These are phyloP conservation scores for Eptatretus burgeri DNA, from an alignment of 2,113 vertebrate genomes.

Conservation along the genomic window DNA sequence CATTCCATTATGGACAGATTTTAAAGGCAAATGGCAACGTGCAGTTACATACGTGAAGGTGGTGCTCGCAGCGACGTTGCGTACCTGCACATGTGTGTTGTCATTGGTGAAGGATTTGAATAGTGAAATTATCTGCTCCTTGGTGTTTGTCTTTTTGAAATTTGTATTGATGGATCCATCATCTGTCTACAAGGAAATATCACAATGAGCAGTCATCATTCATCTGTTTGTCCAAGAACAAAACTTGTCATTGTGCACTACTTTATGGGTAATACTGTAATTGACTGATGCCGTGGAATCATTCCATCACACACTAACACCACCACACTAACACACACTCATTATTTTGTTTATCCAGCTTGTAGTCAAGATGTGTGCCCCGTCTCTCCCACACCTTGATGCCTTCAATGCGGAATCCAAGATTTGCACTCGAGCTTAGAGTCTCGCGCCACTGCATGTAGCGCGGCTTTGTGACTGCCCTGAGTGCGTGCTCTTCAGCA, in stretches of 20 bases:
- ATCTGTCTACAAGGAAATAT: slow-evolving; percentile 33
- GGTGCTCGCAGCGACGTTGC: not conserved
- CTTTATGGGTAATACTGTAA: too few species aligned
- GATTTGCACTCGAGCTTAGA: slow-evolving; percentile 64
- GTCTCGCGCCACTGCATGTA: slow-evolving; percentile 99
- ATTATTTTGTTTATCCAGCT: too few species aligned
- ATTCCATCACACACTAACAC: too few species aligned
- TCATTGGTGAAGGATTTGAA: slow-evolving; percentile 68
- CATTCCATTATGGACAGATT: too few species aligned
- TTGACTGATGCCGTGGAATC: too few species aligned
- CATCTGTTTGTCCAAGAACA: not conserved
- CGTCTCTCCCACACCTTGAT: slow-evolving; percentile 39
- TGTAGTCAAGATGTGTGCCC: too few species aligned
- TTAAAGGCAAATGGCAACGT: too few species aligned
- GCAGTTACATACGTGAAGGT: too few species aligned
- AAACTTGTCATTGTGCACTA: too few species aligned
- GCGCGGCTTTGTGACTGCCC: slow-evolving; percentile 66
- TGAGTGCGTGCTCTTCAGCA: slow-evolving; percentile 30
- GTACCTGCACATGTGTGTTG: slow-evolving; percentile 45
- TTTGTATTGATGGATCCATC: slow-evolving; percentile 80
- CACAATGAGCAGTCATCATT: not conserved
- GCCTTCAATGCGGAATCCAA: slow-evolving; percentile 83
- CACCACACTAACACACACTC: too few species aligned
- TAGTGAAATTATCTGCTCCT: slow-evolving; percentile 45
- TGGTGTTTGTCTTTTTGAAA: slow-evolving; percentile 83